Base-by-base conservation (phyloP, 2,797 vertebrate species). In the Crypturellus tataupa region DNA sequence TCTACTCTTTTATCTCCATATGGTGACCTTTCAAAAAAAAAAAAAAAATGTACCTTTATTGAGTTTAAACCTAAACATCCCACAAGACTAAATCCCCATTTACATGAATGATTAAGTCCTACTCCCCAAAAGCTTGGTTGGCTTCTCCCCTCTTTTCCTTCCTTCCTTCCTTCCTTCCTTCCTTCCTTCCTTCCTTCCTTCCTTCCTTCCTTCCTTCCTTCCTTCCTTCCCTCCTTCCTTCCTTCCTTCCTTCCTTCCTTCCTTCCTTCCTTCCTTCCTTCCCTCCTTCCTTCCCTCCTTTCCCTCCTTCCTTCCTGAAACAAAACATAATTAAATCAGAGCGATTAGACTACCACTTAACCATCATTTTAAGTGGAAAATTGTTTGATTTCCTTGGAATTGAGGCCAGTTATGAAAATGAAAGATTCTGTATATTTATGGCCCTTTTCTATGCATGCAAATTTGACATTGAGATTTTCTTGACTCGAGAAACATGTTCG, bases 1-100 rank as follows among this genome's bases (percentile, higher is more conserved):
- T 97, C 97, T 92, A 73, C 63, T 97, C 93, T 96, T 98, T 97
- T 97, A 96, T 97, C 97, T 97, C 78, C 76, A 75, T 95, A 96
- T 96, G 95, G 92, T 78, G 94, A 98, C 96, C 97, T 98, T 98
- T 98, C 92, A 60, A 90, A 96, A 98, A 97, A 80, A 39, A 37
- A 46, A 46, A 80, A 40, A 37, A 49, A 46, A n/a, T 5, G 80
- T 93, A 72, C 39, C 91, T 82, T 77, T 97, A 86, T 94, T 97
- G 95, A 97, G 96, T 98, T 97, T 95, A 95, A 93, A 93, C 71
- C 71, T 53, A 80, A 93, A 77, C 95, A 95, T 97, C 90, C 73
- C 73, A 13, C 35, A 95, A 71, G 89, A 87, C 39, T 94, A 92
- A 79, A 87, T 55, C 24, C 85, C 78, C 37, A 78, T 97, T 97